phyloP scores from a whole-genome alignment of 2,797 vertebrate genomes.

The Lates japonicus region DNA sequence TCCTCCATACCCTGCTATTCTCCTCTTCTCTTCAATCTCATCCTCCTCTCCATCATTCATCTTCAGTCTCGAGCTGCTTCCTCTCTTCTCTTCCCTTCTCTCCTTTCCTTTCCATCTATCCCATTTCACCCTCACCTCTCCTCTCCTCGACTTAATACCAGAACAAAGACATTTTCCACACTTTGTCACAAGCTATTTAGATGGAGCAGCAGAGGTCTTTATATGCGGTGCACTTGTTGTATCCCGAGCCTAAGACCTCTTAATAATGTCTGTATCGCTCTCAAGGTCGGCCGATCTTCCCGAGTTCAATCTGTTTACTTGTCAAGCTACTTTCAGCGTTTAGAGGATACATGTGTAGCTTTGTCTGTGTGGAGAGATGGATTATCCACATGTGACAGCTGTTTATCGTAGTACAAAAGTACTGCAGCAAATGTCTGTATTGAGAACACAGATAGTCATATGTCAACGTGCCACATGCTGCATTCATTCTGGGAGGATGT shows the following conservation, averaged over 20 bases:
- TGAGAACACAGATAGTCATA: constrained; percentile 1
- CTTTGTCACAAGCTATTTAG: constrained; percentile 80
- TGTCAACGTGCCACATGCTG: not conserved
- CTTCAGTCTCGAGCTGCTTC: constrained; percentile 56
- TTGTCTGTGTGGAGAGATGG: constrained; percentile 32
- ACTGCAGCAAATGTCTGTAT: not conserved
- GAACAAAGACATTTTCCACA: constrained; percentile 79
- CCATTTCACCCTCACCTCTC: constrained; percentile 72
- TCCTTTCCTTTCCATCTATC: constrained; percentile 39
- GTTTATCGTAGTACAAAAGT: constrained; percentile 4
- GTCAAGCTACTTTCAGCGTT: constrained; percentile 32
- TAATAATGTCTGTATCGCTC: constrained; percentile 61
- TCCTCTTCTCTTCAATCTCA: constrained; percentile 54
- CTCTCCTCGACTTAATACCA: constrained; percentile 64
- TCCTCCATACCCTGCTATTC: constrained; percentile 52
- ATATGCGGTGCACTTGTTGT: constrained; percentile 72
- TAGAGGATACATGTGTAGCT: constrained; percentile 2
- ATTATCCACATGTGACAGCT: constrained; percentile 50
- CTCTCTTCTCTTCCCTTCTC: constrained; percentile 16
- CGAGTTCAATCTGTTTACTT: constrained; percentile 55
- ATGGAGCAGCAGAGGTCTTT: constrained; percentile 72
- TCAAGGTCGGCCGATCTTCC: constrained; percentile 63
- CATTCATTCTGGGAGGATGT: not conserved
- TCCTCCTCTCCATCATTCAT: constrained; percentile 60
- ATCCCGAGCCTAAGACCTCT: constrained; percentile 61